These are phyloP conservation scores for Parauchenoglanis punctatus DNA, from an alignment of 2,797 vertebrate species.

Conservation along the genomic window DNA sequence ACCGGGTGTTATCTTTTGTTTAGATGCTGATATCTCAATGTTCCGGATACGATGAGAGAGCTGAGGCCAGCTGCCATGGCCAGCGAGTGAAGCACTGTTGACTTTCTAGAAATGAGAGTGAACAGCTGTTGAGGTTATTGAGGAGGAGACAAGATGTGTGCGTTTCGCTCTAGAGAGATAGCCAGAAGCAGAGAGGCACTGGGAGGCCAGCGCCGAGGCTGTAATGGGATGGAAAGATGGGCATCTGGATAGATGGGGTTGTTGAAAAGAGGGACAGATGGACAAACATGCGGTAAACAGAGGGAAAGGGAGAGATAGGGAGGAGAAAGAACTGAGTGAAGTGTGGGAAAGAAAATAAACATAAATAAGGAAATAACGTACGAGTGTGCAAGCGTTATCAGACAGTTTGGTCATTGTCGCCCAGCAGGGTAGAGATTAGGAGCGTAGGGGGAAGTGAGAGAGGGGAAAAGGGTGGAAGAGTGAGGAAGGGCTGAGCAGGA, in stretches of 20 bases:
- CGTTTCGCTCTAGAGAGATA: constrained; percentile 66
- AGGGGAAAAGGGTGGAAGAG: constrained; percentile 47
- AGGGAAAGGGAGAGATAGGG: constrained; percentile 47
- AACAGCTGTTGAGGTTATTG: constrained; percentile 63
- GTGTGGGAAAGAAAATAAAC: constrained; percentile 37
- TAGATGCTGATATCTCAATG: constrained; percentile 73
- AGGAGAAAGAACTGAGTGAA: constrained; percentile 25
- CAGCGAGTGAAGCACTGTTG: constrained; percentile 77
- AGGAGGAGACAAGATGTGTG: constrained; percentile 69
- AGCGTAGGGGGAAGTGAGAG: constrained; percentile 41
- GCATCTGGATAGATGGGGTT: constrained; percentile 79
- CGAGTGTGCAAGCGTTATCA: background rate
- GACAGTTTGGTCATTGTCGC: constrained; percentile 14
- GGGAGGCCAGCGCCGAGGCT: constrained; percentile 68
- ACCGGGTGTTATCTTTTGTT: constrained; percentile 74
- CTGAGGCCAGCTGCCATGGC: constrained; percentile 68
- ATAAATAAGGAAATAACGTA: constrained; percentile 30
- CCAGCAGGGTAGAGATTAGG: constrained; percentile 34
- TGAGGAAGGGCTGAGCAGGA: constrained; percentile 48
- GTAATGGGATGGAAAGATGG: constrained; percentile 80
- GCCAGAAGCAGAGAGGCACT: constrained; percentile 73
- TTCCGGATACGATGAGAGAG: constrained; percentile 68
- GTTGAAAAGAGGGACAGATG: constrained; percentile 81
- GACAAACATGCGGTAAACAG: constrained; percentile 79
- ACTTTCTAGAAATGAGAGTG: constrained; percentile 70